A percentile compares a stretch with the other conserved stretches of the same genome.
Evolutionary conservation across 2,113 vertebrate genomes (phyloP).

Genomic region (Cinclus cinclus): DNA sequence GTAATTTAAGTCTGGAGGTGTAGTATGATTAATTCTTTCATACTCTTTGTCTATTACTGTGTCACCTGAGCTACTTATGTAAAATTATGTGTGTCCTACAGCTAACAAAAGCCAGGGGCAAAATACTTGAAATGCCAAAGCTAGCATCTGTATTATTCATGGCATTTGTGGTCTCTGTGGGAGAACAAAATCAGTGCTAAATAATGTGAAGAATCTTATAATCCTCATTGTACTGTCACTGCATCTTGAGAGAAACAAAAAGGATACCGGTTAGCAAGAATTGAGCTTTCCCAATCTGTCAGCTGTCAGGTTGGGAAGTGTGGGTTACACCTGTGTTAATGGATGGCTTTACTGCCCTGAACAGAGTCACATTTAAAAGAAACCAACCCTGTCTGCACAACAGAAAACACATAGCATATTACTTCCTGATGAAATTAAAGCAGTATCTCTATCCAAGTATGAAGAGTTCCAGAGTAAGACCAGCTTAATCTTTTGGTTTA

Average conservation of each 20-base stretch:
- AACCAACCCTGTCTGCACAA: neutral
- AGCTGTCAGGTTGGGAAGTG: neutral
- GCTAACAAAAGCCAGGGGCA: neutral
- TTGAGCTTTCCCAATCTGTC: neutral
- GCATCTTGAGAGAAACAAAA: neutral
- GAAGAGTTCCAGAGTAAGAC: neutral
- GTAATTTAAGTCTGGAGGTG: neutral
- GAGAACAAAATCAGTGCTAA: neutral
- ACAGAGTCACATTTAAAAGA: neutral
- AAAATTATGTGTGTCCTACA: neutral
- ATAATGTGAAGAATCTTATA: neutral
- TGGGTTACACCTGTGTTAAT: neutral
- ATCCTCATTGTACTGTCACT: neutral
- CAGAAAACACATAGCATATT: neutral
- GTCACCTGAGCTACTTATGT: neutral
- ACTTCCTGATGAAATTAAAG: neutral
- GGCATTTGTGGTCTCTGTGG: neutral
- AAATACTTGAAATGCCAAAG: neutral
- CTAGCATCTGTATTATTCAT: neutral
- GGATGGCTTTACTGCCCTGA: neutral
- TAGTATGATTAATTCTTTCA: neutral
- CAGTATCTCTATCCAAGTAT: neutral
- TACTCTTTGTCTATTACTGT: neutral
- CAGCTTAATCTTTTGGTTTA: neutral
- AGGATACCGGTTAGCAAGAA: neutral